phyloP scores from a whole-genome alignment of 2,797 vertebrate species.

The Trachurus trachurus region DNA sequence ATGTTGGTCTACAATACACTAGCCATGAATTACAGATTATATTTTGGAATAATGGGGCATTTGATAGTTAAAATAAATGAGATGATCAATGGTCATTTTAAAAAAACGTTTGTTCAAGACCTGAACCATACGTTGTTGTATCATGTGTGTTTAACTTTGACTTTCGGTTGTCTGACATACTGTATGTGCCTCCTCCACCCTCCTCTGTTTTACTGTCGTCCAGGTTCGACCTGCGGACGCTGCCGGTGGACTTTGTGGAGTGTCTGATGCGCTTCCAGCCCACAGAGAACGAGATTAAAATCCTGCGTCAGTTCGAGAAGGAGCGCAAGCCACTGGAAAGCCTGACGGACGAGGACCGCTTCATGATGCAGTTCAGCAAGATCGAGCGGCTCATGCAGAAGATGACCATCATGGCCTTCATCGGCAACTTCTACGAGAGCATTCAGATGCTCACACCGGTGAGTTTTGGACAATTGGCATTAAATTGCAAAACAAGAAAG shows the following conservation, averaged over 20 bases:
- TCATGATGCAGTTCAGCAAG: constrained; percentile 99
- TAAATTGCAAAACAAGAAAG: neutral
- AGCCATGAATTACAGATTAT: neutral
- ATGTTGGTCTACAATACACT: too few relatives aligned
- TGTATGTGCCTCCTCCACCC: neutral
- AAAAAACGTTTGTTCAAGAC: too few relatives aligned
- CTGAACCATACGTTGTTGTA: neutral
- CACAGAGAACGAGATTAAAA: constrained; percentile 94
- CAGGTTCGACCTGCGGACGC: constrained; percentile 94
- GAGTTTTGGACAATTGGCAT: constrained; percentile 37
- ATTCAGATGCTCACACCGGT: constrained; percentile 97
- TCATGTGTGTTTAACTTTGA: neutral
- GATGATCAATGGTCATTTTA: neutral
- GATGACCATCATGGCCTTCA: constrained; percentile 99
- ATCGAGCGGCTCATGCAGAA: constrained; percentile 98
- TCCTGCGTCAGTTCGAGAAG: constrained; percentile 95
- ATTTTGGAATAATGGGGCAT: neutral
- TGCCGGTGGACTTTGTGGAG: constrained; percentile 97
- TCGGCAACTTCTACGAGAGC: constrained; percentile 96
- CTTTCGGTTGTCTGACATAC: neutral
- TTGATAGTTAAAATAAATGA: neutral
- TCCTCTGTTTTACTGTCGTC: neutral
- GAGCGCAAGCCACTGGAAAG: constrained; percentile 95
- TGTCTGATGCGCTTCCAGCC: constrained; percentile 97
- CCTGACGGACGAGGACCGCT: constrained; percentile 95